Evolutionary conservation across 1,140 invertebrate genomes (phyloP), one percentile per base, ranked within the genome.

Genomic region (Cheumatopsyche charites): DNA sequence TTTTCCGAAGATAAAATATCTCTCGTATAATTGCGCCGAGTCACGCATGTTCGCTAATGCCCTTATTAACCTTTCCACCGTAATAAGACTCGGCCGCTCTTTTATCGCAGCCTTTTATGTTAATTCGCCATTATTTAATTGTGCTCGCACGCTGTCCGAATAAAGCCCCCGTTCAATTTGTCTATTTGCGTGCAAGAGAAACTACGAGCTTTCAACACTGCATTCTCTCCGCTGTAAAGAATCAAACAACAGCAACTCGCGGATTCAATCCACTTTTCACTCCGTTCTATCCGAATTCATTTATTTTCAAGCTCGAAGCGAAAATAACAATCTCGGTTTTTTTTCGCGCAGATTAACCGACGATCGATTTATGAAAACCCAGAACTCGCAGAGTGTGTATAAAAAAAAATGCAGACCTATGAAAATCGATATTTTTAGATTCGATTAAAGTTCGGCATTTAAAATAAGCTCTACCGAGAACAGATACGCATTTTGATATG

Each of bases 31-130:
- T 58, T 25, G 55, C 55, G 11, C 21, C 55, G 19, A 58, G 4
- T 58, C 55, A 58, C 55, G 55, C 55, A 58, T n/a, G 21, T 58
- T 52, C 47, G 15, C 19, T 52, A 52, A 26, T 58, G 19, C 55
- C 21, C 47, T 58, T 58, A 25, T 58, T 58, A 58, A 58, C 23
- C 55, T 26, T 58, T 52, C 11, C 43, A 58, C 23, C 21, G 13
- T 23, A 15, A 52, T 52, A 7, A 19, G 19, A 15, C 47, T 58
- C 21, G 4, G 7, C 41, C 55, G 19, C 23, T 23, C 23, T 58
- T 58, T 58, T 58, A 23, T 58, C 4, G 9, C 47, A 3, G 15
- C 47, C 47, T 58, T 58, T 47, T 23, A 13, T 58, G 23, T 58
- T 58, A 26, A 23, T 11, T 58, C 7, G 21, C 43, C 21, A 11